These are phyloP conservation scores for Schizopygopsis pylzovi DNA, from an alignment of 2,797 vertebrate species.

Conservation along the genomic window DNA sequence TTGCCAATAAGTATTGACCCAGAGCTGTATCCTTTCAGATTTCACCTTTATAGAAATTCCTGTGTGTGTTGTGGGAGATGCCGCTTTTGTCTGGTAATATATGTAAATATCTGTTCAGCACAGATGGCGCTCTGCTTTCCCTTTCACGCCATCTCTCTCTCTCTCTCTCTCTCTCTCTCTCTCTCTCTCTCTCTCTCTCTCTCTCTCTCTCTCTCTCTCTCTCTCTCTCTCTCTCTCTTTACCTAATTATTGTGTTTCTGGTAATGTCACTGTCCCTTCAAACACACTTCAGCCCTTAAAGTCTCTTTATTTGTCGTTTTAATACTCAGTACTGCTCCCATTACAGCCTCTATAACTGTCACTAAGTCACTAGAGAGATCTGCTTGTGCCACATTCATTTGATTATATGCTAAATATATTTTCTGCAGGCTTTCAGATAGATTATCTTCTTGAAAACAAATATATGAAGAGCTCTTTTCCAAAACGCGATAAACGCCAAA, in stretches of 20 bases:
- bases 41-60: neutral
- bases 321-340: conserved; percentile 12
- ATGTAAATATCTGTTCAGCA: conserved; percentile 41
- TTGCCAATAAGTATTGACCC: conserved; percentile 13
- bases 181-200: conserved; percentile 4
- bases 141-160: conserved; percentile 35
- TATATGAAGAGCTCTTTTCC: neutral
- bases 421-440: neutral
- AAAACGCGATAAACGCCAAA: no score
- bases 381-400: conserved; percentile 3
- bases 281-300: conserved; percentile 35
- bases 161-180: no score
- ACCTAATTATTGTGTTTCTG: conserved; percentile 17
- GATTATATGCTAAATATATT: neutral
- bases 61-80: conserved; percentile 31
- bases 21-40: conserved; percentile 17
- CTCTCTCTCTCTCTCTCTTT: neutral
- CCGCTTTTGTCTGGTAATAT: conserved; percentile 43
- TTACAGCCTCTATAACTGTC: conserved; percentile 38
- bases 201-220: no score
- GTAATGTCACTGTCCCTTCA: conserved; percentile 37
- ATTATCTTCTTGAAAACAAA: neutral
- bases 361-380: conserved; percentile 24
- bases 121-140: conserved; percentile 38
- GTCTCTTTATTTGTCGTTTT: conserved; percentile 36